A percentile compares a stretch with the other conserved stretches of the same genome.
phyloP scores from a whole-genome alignment of 2,888 invertebrate species.

The Pristionchus japonicus region DNA sequence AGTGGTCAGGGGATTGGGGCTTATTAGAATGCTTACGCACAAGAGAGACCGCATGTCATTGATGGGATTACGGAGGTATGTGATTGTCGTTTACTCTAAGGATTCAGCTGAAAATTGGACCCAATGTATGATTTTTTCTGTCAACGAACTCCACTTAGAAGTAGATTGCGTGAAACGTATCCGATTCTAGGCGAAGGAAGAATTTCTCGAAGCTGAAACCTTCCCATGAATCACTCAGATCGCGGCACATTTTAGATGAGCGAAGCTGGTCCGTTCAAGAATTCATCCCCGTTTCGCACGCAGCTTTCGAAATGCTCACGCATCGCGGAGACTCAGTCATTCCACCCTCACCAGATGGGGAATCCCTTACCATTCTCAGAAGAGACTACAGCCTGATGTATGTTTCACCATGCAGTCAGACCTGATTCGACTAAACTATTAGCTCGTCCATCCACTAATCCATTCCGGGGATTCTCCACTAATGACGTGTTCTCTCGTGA shows the following conservation, averaged over 20 bases:
- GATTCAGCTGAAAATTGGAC: no score
- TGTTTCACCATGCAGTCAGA: neutral
- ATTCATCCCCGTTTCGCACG: constrained; percentile 6
- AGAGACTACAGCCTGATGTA: neutral
- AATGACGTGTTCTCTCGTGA: constrained; percentile 3
- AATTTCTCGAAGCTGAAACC: neutral
- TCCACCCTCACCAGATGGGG: neutral
- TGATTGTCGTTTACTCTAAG: no score
- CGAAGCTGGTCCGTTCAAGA: neutral
- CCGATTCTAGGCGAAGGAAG: neutral
- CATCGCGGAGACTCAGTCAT: neutral
- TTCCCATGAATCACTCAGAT: neutral
- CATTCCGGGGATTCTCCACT: neutral
- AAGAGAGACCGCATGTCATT: neutral
- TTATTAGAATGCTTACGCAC: constrained; percentile 16
- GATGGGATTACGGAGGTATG: neutral
- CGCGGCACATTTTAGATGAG: neutral
- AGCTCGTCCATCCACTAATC: neutral
- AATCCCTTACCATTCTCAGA: neutral
- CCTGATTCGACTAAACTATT: neutral
- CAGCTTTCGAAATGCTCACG: neutral
- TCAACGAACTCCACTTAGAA: no score
- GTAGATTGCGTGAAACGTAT: neutral
- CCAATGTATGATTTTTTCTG: no score
- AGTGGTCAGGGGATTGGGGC: neutral